Base-by-base conservation (phyloP, 2,888 invertebrate genomes). In the Cantharis nigra region DNA sequence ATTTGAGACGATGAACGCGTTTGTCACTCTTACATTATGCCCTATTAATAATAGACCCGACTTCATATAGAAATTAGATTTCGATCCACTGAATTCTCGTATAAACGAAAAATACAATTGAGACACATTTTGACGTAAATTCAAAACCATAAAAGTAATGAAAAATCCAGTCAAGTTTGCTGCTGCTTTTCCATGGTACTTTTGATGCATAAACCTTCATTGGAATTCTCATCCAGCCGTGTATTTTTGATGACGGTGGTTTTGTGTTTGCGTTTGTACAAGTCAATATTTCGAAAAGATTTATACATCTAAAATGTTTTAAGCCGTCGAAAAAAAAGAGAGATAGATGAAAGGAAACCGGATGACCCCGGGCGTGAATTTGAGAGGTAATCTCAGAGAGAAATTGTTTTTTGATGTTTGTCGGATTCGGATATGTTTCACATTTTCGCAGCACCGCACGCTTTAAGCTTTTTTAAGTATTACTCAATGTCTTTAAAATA, bases 351-450 rank as follows among this genome's bases (percentile, higher is more conserved):
- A 80, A 79, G 81, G 79, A 80, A 80, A 80, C 76, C 79, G 80
- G 80, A 83, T 83, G 82, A 82, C 83, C 83, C 78, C 77, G 79
- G 81, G 83, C 83, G 82, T 83, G 83, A 83, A 83, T 82, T 83
- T 82, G 83, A 82, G 81, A 82, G 83, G 83, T 83, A 83, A 83
- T 83, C 83, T 82, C 78, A 79, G 79, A 76, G 80, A 79, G 81
- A 82, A 83, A 83, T 83, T 82, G 83, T 83, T 82, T 83, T 82
- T 81, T 82, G 80, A 81, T 82, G 80, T 81, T 80, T 81, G 79
- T 74, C 77, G 82, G 81, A 81, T 81, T 81, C 72, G 63, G 72
- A 75, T 75, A 73, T 74, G 74, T 77, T 77, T 74, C 74, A 64
- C 73, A 70, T 74, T 77, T 74, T 70, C 71, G n/a, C 49, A 10